These are phyloP conservation scores for Reticulitermes lucifugus DNA, from an alignment of 2,888 invertebrate species.

Conservation along the genomic window DNA sequence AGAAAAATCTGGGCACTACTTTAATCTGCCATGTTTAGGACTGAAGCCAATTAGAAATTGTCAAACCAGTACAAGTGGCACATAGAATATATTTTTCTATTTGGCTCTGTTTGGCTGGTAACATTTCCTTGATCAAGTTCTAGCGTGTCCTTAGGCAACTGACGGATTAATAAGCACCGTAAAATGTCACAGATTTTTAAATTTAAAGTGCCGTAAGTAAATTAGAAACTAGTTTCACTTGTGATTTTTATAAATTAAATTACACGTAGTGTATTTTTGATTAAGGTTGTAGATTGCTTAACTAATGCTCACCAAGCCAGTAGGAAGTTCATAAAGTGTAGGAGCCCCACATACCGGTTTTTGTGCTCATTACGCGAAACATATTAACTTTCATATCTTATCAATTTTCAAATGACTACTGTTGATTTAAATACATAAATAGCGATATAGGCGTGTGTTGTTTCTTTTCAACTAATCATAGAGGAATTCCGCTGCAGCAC, in stretches of 20 bases:
- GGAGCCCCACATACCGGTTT: background rate
- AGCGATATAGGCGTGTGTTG: no score
- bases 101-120: background rate
- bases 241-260: background rate
- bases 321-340: background rate
- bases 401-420: background rate
- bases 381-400: background rate
- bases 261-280: background rate
- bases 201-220: background rate
- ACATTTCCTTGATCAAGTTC: background rate
- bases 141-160: background rate
- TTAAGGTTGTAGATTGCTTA: background rate
- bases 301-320: background rate
- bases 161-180: background rate
- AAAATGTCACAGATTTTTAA: conserved; percentile 4
- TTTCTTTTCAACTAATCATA: no score
- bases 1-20: background rate
- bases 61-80: background rate
- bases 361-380: background rate
- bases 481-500: no score
- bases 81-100: background rate
- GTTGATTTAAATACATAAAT: no score
- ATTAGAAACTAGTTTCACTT: background rate
- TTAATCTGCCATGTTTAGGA: no score
- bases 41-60: background rate